Conservation (phyloP, 1,140 invertebrate species). For the Euborellia annulipes region DNA sequence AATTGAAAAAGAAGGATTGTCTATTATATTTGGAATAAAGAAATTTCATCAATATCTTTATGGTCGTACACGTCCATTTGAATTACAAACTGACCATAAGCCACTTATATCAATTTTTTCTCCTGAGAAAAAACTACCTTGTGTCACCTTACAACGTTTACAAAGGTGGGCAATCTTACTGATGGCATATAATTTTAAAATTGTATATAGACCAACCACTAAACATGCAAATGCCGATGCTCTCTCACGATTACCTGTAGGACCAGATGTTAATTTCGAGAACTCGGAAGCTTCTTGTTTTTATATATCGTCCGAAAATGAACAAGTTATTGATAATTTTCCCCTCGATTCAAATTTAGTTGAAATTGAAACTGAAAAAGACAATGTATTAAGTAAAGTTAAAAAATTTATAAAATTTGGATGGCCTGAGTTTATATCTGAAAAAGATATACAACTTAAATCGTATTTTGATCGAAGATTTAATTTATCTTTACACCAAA, state of each 20-base stretch:
- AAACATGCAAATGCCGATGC: slow-evolving; percentile 20
- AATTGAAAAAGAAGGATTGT: slow-evolving; percentile 36
- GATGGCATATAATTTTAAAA: slow-evolving; percentile 22
- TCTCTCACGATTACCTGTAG: slow-evolving; percentile 19
- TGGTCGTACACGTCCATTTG: slow-evolving; percentile 31
- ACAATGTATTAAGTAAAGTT: no score
- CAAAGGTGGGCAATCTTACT: slow-evolving; percentile 25
- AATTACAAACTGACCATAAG: slow-evolving; percentile 31
- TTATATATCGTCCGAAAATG: no score
- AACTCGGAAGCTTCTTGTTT: no score
- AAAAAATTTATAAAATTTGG: no score
- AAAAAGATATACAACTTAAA: no score
- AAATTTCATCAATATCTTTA: slow-evolving; percentile 36
- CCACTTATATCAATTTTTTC: slow-evolving; percentile 30
- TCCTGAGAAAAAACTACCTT: slow-evolving; percentile 17
- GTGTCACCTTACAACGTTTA: slow-evolving; percentile 20
- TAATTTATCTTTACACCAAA: no score
- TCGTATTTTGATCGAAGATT: no score
- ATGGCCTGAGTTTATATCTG: no score
- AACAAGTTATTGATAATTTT: no score
- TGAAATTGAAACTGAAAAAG: no score
- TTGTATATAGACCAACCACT: slow-evolving; percentile 18
- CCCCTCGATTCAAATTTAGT: no score
- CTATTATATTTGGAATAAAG: slow-evolving; percentile 32
- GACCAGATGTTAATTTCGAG: no score